Evolutionary conservation across 2,888 invertebrate genomes (phyloP), one percentile per base, ranked within the genome.

Genomic region (Drosophila neoperkinsi): DNA sequence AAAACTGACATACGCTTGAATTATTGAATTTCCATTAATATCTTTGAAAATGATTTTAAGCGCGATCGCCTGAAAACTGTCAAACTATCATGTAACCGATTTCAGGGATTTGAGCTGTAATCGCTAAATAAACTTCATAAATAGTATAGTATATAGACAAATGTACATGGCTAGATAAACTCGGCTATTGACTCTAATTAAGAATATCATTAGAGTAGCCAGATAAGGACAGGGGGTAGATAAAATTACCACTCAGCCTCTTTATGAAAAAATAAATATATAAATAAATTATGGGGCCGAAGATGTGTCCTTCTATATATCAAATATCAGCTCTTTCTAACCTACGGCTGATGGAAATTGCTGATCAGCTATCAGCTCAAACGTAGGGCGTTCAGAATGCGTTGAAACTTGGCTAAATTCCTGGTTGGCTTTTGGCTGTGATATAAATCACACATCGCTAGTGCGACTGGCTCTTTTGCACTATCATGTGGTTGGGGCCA

Each of bases 391-490:
- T 52, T 7, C 11, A 2, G 7, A 36, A n/a, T 64, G 71, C 79
- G 68, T 25, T 28, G 25, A 11, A 28, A 10, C 33, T 36, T 51
- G 57, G 30, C 31, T 11, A 18, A 21, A 33, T 30, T 53, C 34
- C 18, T 25, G 16, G 49, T 43, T 46, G 25, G 57, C 28, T 59
- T 52, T 53, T 55, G 53, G 65, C 52, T 76, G 56, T 76, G 78
- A 84, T 87, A 84, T 82, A 87, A 84, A 84, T 84, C 84, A 84
- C 78, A 76, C 66, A 61, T 9, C 28, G 25, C 64, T 51, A 64
- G 57, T 75, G 61, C 61, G 75, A 79, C 51, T 62, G 46, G 52
- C 34, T 33, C 38, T 77, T 78, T 56, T 75, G 77, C 79, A 71
- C 71, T 67, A 78, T 79, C 77, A 78, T 72, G 73, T 73, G 79